Evolutionary conservation across 2,797 vertebrate species (phyloP), one percentile per base, ranked within the genome.

Genomic region (Microctenopoma lineatum): DNA sequence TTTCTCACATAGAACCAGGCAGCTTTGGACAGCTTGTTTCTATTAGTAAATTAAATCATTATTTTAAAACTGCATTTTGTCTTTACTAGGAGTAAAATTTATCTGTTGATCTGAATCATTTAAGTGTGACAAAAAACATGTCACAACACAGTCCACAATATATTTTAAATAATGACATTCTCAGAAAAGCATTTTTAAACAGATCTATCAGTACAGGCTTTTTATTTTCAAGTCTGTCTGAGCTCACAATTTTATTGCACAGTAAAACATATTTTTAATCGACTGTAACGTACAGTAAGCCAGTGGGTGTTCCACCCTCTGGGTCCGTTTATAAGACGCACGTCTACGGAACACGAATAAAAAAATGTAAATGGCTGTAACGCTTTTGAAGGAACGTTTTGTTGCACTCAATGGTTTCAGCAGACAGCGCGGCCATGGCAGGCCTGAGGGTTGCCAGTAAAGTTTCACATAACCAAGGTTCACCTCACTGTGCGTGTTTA

Each of bases 371-470:
- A 57, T 18, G 25, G 25, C 55, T 65, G 39, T 57, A 48, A 73
- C 79, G 58, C 21, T 71, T 71, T 51, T 60, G 51, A 66, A 50
- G 50, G 41, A 16, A 68, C 66, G 69, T 68, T 68, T 36, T 53
- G 59, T 53, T 71, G 51, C 32, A 38, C 56, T 76, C 67, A 54
- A 64, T 85, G 58, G 36, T 61, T 86, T 85, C 71, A 80, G 73
- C 83, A 81, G 70, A 70, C 66, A 38, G 10, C 11, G 66, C 15
- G 5, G 42, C 44, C 53, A 51, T 46, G 51, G 44, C 56, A 42
- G 59, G 74, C 39, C 56, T 59, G 46, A 71, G 44, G 10, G 12
- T 39, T 48, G 48, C 68, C 62, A 74, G 21, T 60, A 52, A 50
- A 26, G 48, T 60, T 63, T 71, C 46, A 69, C n/a, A 60, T 50